Conservation (phyloP, 2,113 vertebrate species). For the Sisor rabdophorus region DNA sequence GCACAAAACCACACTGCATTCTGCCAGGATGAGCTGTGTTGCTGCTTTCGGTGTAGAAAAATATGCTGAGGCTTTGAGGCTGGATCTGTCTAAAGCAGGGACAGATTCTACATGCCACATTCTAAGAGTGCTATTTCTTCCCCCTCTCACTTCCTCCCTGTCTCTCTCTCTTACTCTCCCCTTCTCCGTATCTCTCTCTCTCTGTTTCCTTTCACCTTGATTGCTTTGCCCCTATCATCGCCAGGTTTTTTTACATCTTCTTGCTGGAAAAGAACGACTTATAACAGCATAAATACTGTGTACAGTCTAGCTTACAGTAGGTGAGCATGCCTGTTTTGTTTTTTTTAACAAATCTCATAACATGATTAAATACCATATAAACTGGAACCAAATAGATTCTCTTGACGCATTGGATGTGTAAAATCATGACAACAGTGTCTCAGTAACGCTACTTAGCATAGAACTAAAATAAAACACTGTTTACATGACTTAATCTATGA, state of each 20-base stretch:
- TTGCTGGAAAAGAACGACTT: background rate
- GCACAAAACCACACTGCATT: conserved; percentile 36
- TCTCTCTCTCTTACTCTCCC: background rate
- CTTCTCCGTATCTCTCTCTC: too few species aligned
- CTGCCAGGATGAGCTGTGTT: conserved; percentile 14
- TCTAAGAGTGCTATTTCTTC: conserved; percentile 22
- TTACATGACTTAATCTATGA: background rate
- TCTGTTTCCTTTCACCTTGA: conserved; percentile 13
- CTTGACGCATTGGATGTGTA: background rate
- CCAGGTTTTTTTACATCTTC: background rate
- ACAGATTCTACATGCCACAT: conserved; percentile 44
- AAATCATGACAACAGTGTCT: background rate
- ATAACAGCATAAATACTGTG: background rate
- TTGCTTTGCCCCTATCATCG: conserved; percentile 4
- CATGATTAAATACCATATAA: background rate
- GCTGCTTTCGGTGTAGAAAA: conserved; percentile 3
- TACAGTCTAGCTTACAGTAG: background rate
- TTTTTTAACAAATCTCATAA: background rate
- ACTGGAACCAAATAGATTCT: background rate
- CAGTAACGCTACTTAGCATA: background rate
- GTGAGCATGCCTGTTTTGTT: background rate
- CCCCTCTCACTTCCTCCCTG: background rate
- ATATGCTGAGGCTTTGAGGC: conserved; percentile 18
- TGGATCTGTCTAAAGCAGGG: conserved; percentile 22
- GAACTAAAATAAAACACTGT: background rate